Evolutionary conservation across 2,113 vertebrate genomes (phyloP), one percentile per base, ranked within the genome.

Genomic region (Pandion haliaetus): DNA sequence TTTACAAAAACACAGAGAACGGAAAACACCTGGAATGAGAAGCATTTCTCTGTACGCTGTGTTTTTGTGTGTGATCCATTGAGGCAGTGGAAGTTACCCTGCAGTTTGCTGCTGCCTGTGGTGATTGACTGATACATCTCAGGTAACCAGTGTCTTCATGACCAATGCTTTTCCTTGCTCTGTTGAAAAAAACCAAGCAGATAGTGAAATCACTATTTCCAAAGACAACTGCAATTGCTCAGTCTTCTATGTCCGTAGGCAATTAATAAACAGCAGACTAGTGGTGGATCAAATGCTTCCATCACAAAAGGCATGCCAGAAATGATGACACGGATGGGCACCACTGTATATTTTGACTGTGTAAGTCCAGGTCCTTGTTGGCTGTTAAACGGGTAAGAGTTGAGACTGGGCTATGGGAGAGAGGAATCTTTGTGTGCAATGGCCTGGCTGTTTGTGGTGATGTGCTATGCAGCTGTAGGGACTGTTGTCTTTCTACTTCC

Each of bases 291-390:
- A 67, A 63, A 67, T 0, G 1, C 5, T 54, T 70, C 34, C 14
- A 59, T 58, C n/a, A 72, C 29, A 70, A 42, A 44, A 76, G 26
- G 1, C 21, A 34, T n/a, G 29, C 21, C 82, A 71, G 45, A 93
- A 86, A n/a, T 36, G 6, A 44, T 29, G 17, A 12, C 0, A 0
- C 36, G 24, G 38, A 12, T 72, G 44, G 28, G 28, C 9, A 63
- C 4, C 12, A 28, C 17, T 18, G 11, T 38, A 2, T 50, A 10
- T 73, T 82, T 85, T 47, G 70, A 34, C 21, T 40, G 24, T n/a
- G 17, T 42, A 17, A 16, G 20, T 58, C 18, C 31, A 50, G 54
- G 14, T 65, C 49, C 10, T 69, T 36, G 10, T 7, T 73, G n/a
- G 9, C 19, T 83, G 15, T 77, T 83, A 50, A 11, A 29, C 1